phyloP scores from a whole-genome alignment of 2,797 vertebrate genomes.

The Poeciliopsis turneri region DNA sequence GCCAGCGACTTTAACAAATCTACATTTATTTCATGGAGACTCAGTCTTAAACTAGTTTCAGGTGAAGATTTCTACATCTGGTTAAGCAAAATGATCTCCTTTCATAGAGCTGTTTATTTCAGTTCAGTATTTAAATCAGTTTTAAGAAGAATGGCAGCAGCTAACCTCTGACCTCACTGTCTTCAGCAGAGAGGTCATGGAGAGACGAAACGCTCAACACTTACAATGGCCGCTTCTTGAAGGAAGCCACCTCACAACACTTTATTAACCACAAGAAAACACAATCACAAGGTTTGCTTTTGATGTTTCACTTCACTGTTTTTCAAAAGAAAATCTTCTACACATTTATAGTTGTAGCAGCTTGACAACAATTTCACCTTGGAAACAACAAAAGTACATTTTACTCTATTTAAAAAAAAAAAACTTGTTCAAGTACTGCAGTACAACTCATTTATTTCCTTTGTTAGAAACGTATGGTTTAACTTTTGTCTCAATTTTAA shows the following conservation, averaged over 20 bases:
- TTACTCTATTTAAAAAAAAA: not conserved
- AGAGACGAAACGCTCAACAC: slow-evolving; percentile 31
- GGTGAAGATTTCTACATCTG: not conserved
- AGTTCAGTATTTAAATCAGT: not conserved
- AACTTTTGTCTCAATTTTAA: not conserved
- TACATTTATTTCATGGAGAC: not conserved
- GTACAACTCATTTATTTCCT: not conserved
- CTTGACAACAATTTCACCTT: no score
- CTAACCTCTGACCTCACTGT: not conserved
- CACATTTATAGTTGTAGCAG: no score
- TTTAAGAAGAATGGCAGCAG: not conserved
- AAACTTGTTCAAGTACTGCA: not conserved
- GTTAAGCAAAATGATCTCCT: not conserved
- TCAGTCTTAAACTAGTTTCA: not conserved
- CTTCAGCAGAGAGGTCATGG: slow-evolving; percentile 61
- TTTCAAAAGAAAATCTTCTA: no score
- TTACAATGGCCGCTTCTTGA: slow-evolving; percentile 50
- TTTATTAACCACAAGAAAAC: slow-evolving; percentile 61
- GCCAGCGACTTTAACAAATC: not conserved
- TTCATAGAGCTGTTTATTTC: not conserved
- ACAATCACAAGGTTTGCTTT: slow-evolving; percentile 69
- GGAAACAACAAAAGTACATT: no score
- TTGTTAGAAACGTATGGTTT: not conserved
- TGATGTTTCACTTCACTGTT: not conserved
- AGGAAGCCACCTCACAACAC: slow-evolving; percentile 55